Conservation (phyloP, 1,140 invertebrate genomes). For the Scaptomyza montana region DNA sequence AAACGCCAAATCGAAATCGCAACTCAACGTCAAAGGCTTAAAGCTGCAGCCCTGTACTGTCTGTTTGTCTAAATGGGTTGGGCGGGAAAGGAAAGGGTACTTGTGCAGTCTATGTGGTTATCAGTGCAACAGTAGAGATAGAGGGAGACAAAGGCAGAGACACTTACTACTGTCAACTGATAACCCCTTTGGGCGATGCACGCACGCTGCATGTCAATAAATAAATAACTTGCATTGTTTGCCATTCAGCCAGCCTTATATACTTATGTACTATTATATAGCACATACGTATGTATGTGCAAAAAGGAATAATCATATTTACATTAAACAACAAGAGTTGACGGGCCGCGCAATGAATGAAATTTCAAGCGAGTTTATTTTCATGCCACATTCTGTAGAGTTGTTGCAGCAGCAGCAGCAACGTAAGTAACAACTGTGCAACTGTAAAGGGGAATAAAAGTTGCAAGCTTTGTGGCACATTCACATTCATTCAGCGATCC, state of each 20-base stretch:
- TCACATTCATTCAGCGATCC: conserved; percentile 9
- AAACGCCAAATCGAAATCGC: conserved; percentile 33
- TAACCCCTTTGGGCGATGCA: conserved; percentile 62
- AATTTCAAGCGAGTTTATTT: conserved; percentile 50
- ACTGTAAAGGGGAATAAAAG: conserved; percentile 28
- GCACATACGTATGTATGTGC: conserved; percentile 16
- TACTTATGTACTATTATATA: conserved; percentile 13
- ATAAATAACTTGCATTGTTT: conserved; percentile 81
- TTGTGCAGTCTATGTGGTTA: conserved; percentile 49
- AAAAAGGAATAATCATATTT: conserved; percentile 76
- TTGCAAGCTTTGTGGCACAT: conserved; percentile 14
- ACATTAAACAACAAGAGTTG: conserved; percentile 66
- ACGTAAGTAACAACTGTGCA: conserved; percentile 31
- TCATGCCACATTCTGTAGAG: conserved; percentile 51
- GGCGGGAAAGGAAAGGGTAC: not conserved
- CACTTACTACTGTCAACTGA: conserved; percentile 67
- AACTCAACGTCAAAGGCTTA: conserved; percentile 63
- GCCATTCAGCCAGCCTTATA: conserved; percentile 35
- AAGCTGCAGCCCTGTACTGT: not conserved
- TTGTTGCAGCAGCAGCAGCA: conserved; percentile 23
- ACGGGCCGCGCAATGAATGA: conserved; percentile 37
- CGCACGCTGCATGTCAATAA: conserved; percentile 64
- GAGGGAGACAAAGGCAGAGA: conserved; percentile 18
- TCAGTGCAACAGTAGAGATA: conserved; percentile 44
- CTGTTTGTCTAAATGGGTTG: not conserved